phyloP scores from a whole-genome alignment of 2,797 vertebrate species.

The Muscicapa comitata region DNA sequence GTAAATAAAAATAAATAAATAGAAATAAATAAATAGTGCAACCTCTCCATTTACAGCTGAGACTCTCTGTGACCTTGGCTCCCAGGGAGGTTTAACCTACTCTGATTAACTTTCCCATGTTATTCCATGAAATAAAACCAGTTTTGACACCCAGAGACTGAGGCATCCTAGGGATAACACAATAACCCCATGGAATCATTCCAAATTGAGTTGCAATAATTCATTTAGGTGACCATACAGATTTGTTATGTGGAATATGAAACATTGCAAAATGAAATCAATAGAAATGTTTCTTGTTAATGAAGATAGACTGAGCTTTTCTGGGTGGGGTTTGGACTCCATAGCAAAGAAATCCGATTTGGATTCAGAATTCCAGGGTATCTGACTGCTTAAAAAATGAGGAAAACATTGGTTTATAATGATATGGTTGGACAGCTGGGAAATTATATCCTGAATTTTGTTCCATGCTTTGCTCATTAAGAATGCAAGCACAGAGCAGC shows the following conservation, averaged over 20 bases:
- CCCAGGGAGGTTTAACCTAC: conserved; percentile 76
- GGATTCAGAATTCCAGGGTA: conserved; percentile 74
- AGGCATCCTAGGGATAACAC: conserved; percentile 89
- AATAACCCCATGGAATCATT: conserved; percentile 89
- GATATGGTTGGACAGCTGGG: conserved; percentile 71
- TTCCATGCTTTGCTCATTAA: conserved; percentile 60
- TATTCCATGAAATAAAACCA: conserved; percentile 89
- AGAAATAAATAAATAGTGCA: background rate
- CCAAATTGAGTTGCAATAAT: conserved; percentile 93
- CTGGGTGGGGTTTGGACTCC: conserved; percentile 79
- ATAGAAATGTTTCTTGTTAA: conserved; percentile 99
- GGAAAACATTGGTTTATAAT: conserved; percentile 71
- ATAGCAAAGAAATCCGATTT: conserved; percentile 82
- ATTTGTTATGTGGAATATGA: conserved; percentile 91
- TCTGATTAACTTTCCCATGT: conserved; percentile 84
- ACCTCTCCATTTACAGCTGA: conserved; percentile 46
- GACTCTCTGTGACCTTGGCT: conserved; percentile 74
- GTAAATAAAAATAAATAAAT: background rate
- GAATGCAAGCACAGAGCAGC: background rate
- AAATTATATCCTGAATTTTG: conserved; percentile 71
- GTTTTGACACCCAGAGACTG: conserved; percentile 90
- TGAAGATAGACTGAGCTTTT: conserved; percentile 91
- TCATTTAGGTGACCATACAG: conserved; percentile 91
- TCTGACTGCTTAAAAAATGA: conserved; percentile 71
- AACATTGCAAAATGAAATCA: conserved; percentile 92